These are phyloP conservation scores for Diplogasteroides magnus DNA, from an alignment of 1,140 invertebrate species.

Conservation along the genomic window DNA sequence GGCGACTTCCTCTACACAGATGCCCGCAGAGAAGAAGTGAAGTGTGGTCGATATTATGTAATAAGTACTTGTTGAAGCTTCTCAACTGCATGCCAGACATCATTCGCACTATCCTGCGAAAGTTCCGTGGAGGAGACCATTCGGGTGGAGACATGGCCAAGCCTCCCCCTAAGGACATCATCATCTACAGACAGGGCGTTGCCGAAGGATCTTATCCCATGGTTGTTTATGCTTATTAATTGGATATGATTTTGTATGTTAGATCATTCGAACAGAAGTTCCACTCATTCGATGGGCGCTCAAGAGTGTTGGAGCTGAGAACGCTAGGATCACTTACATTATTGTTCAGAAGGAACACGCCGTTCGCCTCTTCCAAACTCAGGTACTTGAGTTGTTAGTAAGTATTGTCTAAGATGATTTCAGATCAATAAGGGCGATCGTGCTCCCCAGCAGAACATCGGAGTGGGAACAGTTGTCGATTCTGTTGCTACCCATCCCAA, in stretches of 20 bases:
- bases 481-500: conserved; percentile 15
- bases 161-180: conserved; percentile 14
- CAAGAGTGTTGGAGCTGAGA: background rate
- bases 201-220: conserved; percentile 30
- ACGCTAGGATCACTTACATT: conserved; percentile 29
- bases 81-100: conserved; percentile 9
- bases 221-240: too few relatives aligned
- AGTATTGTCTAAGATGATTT: too few relatives aligned
- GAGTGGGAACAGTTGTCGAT: conserved; percentile 25
- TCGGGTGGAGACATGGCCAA: background rate
- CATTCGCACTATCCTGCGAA: conserved; percentile 19
- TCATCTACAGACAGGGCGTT: conserved; percentile 30
- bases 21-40: too few relatives aligned
- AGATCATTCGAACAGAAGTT: conserved; percentile 24
- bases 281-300: conserved; percentile 16
- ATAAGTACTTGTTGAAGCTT: background rate
- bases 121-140: conserved; percentile 1
- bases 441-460: conserved; percentile 36
- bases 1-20: conserved; percentile 32
- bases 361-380: conserved; percentile 21
- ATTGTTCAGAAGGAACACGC: conserved; percentile 31
- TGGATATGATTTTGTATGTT: too few relatives aligned
- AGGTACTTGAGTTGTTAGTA: too few relatives aligned
- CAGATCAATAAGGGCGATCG: too few relatives aligned
- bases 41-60: background rate